These are phyloP conservation scores for Osmerus mordax DNA, from an alignment of 2,113 vertebrate species.

Conservation along the genomic window DNA sequence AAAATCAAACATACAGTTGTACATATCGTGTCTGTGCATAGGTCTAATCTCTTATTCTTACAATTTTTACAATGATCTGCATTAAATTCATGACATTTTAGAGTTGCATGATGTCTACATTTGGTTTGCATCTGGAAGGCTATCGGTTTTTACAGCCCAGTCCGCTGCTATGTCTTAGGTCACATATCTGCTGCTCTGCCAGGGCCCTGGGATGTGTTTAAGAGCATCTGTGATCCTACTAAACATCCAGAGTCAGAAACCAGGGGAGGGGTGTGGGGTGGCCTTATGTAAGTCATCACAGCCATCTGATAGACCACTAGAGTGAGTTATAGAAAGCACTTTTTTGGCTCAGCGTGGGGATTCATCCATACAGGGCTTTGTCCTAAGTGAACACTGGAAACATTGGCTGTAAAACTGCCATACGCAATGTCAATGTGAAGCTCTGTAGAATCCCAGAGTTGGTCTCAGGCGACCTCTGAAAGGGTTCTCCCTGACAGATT, in stretches of 20 bases:
- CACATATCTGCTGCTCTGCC: conserved; percentile 29
- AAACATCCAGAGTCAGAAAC: conserved; percentile 37
- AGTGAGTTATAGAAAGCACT: not conserved
- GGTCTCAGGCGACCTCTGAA: too few species aligned
- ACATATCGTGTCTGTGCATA: not conserved
- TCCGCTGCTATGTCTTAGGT: conserved; percentile 36
- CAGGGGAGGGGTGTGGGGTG: conserved; percentile 8
- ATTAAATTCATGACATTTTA: conserved; percentile 40
- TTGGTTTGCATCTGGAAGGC: conserved; percentile 56
- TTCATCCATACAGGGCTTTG: not conserved
- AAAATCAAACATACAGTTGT: too few species aligned
- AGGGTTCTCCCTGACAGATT: not conserved
- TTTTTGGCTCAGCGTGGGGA: not conserved
- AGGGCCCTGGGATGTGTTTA: conserved; percentile 22
- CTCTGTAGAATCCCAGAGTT: not conserved
- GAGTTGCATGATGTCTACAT: conserved; percentile 47
- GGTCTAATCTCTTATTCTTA: not conserved
- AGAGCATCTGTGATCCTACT: conserved; percentile 37
- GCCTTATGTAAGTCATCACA: conserved; percentile 19
- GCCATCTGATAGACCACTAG: not conserved
- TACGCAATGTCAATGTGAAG: not conserved
- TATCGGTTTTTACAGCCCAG: conserved; percentile 50
- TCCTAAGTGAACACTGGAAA: not conserved
- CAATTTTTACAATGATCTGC: conserved; percentile 25
- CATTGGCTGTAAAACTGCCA: not conserved